Evolutionary conservation across 2,113 vertebrate species (phyloP).

Genomic region (Taurulus bubalis): DNA sequence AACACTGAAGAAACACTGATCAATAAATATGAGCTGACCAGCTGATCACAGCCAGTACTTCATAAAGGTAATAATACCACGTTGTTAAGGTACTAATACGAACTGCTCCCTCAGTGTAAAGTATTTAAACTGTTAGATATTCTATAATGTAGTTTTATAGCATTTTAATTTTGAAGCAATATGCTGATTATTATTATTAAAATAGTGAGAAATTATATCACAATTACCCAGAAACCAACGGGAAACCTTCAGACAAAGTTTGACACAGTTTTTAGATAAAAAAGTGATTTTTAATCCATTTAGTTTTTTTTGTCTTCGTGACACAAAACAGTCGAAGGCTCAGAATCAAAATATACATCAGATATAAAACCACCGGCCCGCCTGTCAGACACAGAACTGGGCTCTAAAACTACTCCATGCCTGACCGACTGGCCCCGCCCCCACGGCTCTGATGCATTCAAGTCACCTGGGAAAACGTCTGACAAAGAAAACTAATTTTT

Average conservation of each 20-base stretch:
- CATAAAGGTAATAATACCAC: too few species aligned
- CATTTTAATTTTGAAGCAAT: too few species aligned
- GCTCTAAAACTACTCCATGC: conserved; percentile 57
- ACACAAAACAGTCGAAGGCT: conserved; percentile 72
- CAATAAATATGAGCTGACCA: too few species aligned
- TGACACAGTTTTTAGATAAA: conserved; percentile 60
- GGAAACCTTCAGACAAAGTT: neutral
- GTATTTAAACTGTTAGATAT: too few species aligned
- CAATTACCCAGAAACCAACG: neutral
- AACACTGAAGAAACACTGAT: neutral
- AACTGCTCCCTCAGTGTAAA: too few species aligned
- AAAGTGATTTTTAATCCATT: conserved; percentile 75
- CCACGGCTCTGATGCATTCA: conserved; percentile 45
- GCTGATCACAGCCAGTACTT: too few species aligned
- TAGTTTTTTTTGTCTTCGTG: conserved; percentile 53
- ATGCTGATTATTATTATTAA: too few species aligned
- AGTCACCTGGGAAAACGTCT: conserved; percentile 20
- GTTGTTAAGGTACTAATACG: too few species aligned
- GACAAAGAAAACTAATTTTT: too few species aligned
- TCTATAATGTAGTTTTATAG: too few species aligned
- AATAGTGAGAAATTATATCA: neutral
- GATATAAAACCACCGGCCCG: conserved; percentile 75
- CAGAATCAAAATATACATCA: conserved; percentile 84
- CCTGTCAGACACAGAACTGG: conserved; percentile 60
- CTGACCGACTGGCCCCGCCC: conserved; percentile 26